Conservation (phyloP, 2,888 invertebrate species). For the Siphlonurus alternatus region DNA sequence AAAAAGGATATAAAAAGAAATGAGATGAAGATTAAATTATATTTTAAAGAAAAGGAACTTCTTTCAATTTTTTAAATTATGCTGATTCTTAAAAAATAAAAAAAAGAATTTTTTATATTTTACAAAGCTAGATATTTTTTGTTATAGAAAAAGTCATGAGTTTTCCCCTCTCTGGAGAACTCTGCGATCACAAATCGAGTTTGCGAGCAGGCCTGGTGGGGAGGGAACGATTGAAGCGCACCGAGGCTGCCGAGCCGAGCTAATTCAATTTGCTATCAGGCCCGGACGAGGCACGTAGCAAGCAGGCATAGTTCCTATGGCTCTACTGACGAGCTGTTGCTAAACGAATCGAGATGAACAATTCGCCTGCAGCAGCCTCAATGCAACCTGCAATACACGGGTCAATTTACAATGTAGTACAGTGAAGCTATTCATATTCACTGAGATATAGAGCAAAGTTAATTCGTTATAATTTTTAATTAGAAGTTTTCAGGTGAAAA, state of each 20-base stretch:
- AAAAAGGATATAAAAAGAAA: background rate
- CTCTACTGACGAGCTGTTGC: background rate
- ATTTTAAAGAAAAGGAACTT: background rate
- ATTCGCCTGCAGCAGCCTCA: too few species aligned
- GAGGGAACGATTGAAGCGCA: background rate
- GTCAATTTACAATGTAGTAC: too few species aligned
- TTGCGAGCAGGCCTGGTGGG: background rate
- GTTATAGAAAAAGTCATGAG: background rate
- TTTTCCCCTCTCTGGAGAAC: background rate
- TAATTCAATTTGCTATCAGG: background rate
- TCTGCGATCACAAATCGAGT: background rate
- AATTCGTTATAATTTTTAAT: too few species aligned
- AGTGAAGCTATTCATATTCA: too few species aligned
- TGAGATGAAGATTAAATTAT: background rate
- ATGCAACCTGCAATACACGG: too few species aligned
- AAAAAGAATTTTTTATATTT: background rate
- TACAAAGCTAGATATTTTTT: background rate
- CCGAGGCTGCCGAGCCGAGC: background rate
- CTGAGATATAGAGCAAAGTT: too few species aligned
- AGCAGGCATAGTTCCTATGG: background rate
- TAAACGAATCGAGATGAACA: background rate
- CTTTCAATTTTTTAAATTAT: background rate
- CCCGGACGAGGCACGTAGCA: background rate
- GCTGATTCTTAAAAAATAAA: slow-evolving; percentile 3
- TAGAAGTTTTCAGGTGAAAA: too few species aligned